These are phyloP conservation scores for Porites australiensis DNA, from an alignment of 64 coral and sea anemone genomes.

Conservation along the genomic window DNA sequence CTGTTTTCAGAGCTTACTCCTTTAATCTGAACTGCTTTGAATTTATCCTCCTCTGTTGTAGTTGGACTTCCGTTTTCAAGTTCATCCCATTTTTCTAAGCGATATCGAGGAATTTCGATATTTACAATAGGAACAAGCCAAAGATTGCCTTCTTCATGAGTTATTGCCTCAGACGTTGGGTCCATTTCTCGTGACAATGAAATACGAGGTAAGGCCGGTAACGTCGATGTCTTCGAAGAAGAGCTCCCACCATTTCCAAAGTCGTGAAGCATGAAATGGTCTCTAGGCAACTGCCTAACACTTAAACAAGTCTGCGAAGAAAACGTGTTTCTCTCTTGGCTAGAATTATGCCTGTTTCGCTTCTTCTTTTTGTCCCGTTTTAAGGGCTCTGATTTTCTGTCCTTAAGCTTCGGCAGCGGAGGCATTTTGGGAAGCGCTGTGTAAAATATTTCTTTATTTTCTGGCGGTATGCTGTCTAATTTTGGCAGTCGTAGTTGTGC, in stretches of 20 bases:
- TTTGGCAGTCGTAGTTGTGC: conserved; percentile 46
- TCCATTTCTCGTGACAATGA: not conserved
- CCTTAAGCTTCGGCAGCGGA: conserved; percentile 40
- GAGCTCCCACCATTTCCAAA: not conserved
- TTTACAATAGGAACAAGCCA: conserved; percentile 38
- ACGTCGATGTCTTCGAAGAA: not conserved
- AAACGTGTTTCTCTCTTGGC: not conserved
- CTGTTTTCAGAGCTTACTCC: not conserved
- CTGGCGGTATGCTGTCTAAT: conserved; percentile 55
- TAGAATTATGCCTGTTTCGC: not conserved
- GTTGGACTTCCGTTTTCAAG: not conserved
- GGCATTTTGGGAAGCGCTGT: conserved; percentile 63
- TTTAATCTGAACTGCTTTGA: not conserved
- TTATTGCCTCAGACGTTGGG: not conserved
- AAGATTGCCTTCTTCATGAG: not conserved
- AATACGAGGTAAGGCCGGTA: not conserved
- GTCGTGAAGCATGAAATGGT: conserved; percentile 46
- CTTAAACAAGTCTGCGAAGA: conserved; percentile 24
- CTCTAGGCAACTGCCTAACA: conserved; percentile 54
- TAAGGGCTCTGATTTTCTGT: not conserved
- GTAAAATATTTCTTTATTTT: conserved; percentile 77
- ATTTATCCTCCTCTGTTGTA: not conserved
- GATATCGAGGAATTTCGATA: conserved; percentile 42
- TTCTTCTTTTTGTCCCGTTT: conserved; percentile 10
- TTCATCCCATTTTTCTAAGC: conserved; percentile 41